Base-by-base conservation (phyloP, 1,140 invertebrate genomes). In the Branchinecta lynchi region DNA sequence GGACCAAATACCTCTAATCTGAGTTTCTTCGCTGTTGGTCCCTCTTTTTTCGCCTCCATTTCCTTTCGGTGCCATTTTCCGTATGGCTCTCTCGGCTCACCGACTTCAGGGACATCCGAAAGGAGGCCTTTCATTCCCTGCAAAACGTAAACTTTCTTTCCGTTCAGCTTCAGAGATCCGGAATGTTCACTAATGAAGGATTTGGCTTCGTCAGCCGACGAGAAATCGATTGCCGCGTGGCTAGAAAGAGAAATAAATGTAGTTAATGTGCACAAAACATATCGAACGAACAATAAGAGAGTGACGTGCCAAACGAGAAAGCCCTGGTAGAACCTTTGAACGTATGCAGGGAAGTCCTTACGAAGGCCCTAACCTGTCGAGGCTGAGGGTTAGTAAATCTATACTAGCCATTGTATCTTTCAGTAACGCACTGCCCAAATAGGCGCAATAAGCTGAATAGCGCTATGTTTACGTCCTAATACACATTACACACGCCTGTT, bases 201-300 rank as follows among this genome's bases (percentile, higher is more conserved):
- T 17, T 67, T 44, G 8, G 17, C 17, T 43, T 43, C 66, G n/a
- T 43, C 8, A 17, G 6, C 21, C 7, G 66, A 17, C 17, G n/a
- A 17, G 32, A 67, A 67, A n/a, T 67, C 45, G 7, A 67, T 44
- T 8, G 43, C 43, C 17, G 66, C 66, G 45, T 67, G 66, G 15
- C 66, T 67, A n/a, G 17, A n/a, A 7, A 12, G 20, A 67, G 2
- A 32, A 32, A 32, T 5, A 32, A 32, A 32, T 32, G 5, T 32
- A 32, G 5, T 32, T 32, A 32, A 3, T 5, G 32, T 32, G 32
- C 5, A 32, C 32, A 32, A 32, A 32, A 32, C 5, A 32, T 32
- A 32, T 32, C 32, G 32, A 32, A 32, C 32, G 32, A 32, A 32
- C 32, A 32, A 32, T 1, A 32, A 32, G 32, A 32, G n/a, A n/a